A percentile compares a stretch with the other conserved stretches of the same genome.
Evolutionary conservation across 1,140 invertebrate species (phyloP).

Genomic region (Bombus superbus): DNA sequence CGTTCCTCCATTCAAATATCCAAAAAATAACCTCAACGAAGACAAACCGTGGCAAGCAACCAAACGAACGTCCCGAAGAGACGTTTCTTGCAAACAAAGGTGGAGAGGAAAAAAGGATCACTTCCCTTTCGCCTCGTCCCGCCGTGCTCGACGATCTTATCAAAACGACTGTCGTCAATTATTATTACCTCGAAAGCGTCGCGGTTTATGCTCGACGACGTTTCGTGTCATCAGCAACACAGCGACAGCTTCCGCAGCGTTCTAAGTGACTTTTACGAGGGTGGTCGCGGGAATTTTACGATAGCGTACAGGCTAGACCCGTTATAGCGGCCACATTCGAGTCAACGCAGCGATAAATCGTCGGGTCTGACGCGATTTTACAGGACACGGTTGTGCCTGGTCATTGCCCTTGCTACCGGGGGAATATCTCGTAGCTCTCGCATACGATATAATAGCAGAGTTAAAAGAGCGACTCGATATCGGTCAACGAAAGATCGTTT

Average conservation of each 20-base stretch:
- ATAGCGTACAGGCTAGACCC: too few relatives aligned
- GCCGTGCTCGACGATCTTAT: background rate
- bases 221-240: constrained; percentile 21
- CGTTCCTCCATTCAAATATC: too few relatives aligned
- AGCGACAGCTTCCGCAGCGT: background rate
- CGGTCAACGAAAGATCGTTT: background rate
- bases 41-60: background rate
- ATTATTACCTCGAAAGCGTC: constrained; percentile 22
- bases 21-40: background rate
- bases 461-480: too few relatives aligned
- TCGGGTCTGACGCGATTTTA: background rate
- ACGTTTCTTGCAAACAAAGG: background rate
- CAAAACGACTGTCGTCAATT: background rate
- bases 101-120: background rate
- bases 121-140: background rate
- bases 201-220: background rate
- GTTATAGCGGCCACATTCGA: background rate
- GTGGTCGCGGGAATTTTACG: constrained; percentile 36
- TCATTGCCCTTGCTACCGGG: background rate
- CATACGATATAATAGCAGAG: too few relatives aligned
- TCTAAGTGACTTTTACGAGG: constrained; percentile 41
- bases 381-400: background rate
- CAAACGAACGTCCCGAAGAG: background rate
- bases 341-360: constrained; percentile 28
- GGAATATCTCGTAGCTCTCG: background rate